These are phyloP conservation scores for Agrotis segetum DNA, from an alignment of 2,888 invertebrate species.

Conservation along the genomic window DNA sequence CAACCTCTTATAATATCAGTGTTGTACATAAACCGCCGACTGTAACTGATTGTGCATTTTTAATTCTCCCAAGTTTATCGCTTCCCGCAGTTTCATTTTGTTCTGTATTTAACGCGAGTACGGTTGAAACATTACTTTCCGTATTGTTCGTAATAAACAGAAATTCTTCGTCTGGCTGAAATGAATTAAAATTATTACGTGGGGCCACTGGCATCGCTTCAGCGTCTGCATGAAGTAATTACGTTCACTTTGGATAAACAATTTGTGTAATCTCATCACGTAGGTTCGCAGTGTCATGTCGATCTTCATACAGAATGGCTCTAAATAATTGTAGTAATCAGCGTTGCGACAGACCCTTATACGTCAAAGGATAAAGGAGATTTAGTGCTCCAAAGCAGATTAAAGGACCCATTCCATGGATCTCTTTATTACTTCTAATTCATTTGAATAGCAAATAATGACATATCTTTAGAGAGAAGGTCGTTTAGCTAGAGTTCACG, in stretches of 20 bases:
- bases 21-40: constrained; percentile 42
- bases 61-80: constrained; percentile 58
- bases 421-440: constrained; percentile 60
- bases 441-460: constrained; percentile 61
- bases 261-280: constrained; percentile 51
- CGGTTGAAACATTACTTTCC: constrained; percentile 46
- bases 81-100: constrained; percentile 56
- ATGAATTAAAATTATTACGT: constrained; percentile 50
- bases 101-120: constrained; percentile 40
- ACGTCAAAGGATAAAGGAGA: constrained; percentile 69
- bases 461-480: constrained; percentile 39
- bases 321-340: constrained; percentile 67
- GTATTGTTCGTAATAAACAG: constrained; percentile 48
- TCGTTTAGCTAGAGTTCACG: constrained; percentile 42
- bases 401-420: constrained; percentile 52
- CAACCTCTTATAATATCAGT: constrained; percentile 58
- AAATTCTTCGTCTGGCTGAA: constrained; percentile 34
- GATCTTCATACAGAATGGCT: constrained; percentile 48
- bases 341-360: constrained; percentile 60
- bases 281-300: constrained; percentile 32
- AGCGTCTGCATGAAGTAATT: constrained; percentile 39
- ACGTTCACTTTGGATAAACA: constrained; percentile 48
- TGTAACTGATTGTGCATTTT: constrained; percentile 47
- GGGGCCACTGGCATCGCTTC: constrained; percentile 19
- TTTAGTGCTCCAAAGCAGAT: constrained; percentile 60